A percentile compares a stretch with the other conserved stretches of the same genome.
Evolutionary conservation across 2,888 invertebrate genomes (phyloP).

Genomic region (Gari tellinella): DNA sequence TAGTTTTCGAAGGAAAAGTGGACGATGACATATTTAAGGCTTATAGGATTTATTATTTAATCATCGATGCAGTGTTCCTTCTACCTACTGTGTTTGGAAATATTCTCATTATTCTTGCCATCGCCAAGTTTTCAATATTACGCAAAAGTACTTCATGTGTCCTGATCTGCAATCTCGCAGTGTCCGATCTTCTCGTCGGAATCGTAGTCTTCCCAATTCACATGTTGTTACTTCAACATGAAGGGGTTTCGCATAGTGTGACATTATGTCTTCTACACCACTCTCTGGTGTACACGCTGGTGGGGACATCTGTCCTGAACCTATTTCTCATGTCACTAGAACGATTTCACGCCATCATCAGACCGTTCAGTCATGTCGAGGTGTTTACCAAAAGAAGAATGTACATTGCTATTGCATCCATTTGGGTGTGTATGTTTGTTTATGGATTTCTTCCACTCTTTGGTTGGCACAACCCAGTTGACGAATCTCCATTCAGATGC

Average conservation of each 20-base stretch:
- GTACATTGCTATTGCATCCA: conserved; percentile 1
- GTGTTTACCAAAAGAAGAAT: conserved; percentile 17
- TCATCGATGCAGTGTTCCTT: too few relatives aligned
- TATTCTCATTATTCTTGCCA: too few relatives aligned
- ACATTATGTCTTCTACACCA: conserved; percentile 6
- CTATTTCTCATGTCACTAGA: conserved; percentile 21
- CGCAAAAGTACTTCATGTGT: not conserved
- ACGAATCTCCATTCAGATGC: too few relatives aligned
- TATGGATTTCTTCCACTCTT: conserved; percentile 13
- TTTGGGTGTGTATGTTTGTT: conserved; percentile 7
- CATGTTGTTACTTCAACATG: not conserved
- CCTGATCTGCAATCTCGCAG: not conserved
- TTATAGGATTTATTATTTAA: too few relatives aligned
- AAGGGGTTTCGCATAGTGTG: too few relatives aligned
- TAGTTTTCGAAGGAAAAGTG: too few relatives aligned
- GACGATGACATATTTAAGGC: too few relatives aligned
- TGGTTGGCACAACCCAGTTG: not conserved
- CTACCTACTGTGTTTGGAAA: too few relatives aligned
- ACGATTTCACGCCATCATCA: conserved; percentile 16
- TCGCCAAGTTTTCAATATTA: too few relatives aligned
- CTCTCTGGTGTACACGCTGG: conserved; percentile 1
- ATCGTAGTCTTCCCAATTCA: conserved; percentile 14
- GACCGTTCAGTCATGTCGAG: conserved; percentile 6
- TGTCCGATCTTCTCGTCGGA: conserved; percentile 15
- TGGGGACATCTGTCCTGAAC: conserved; percentile 14